Conservation (phyloP, 2,797 vertebrate genomes). For the Masticophis lateralis region DNA sequence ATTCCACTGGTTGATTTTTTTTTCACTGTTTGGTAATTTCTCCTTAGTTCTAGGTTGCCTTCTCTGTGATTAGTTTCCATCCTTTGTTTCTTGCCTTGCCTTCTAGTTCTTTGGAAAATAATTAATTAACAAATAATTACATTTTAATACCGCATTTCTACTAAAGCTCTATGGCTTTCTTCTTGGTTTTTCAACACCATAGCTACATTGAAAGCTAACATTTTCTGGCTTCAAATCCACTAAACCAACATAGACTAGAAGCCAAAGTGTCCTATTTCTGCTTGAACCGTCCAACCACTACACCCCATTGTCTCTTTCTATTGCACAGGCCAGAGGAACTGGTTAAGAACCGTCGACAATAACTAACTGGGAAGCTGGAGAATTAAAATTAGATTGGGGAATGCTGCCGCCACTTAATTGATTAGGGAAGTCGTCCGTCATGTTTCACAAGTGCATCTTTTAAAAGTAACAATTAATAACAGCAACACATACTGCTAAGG, state of each 20-base stretch:
- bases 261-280: not conserved
- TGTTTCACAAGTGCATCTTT: conserved; percentile 27
- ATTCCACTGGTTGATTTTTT: too few species aligned
- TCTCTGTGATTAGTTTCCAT: too few species aligned
- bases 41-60: too few species aligned
- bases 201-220: not conserved
- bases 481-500: conserved; percentile 10
- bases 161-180: not conserved
- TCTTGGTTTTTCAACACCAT: not conserved
- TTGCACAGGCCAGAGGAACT: not conserved
- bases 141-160: not conserved
- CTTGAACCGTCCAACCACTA: not conserved
- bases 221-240: not conserved
- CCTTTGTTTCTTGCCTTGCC: too few species aligned
- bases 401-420: conserved; percentile 9
- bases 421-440: conserved; percentile 15
- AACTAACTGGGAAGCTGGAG: not conserved
- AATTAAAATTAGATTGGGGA: not conserved
- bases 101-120: too few species aligned
- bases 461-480: conserved; percentile 35
- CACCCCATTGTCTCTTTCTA: not conserved
- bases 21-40: too few species aligned
- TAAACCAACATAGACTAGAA: not conserved
- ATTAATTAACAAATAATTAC: not conserved
- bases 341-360: not conserved